Base-by-base conservation (phyloP, 2,888 invertebrate genomes). In the Dicyrtomina minuta region DNA sequence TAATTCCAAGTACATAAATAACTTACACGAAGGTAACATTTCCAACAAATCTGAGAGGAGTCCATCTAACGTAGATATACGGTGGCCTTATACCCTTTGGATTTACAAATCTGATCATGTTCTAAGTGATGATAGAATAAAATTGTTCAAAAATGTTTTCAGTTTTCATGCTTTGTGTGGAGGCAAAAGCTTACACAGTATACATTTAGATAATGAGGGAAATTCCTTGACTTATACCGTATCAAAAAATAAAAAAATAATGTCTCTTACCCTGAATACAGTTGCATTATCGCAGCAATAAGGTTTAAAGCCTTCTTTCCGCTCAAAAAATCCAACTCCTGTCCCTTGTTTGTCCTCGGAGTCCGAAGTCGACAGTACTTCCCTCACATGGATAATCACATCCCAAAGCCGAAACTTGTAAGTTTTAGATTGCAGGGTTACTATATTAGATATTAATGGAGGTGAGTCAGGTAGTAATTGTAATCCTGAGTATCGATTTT, bases 291-390 rank as follows among this genome's bases (percentile, higher is more conserved):
- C 53, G 22, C 53, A 53, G 24, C 53, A 53, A 24, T 22, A 24
- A 8, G 20, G 20, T 15, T 22, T 13, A 53, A 53, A 53, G 10
- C 24, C 53, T 10, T 53, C 22, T 24, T 22, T 20, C 8, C 53
- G 5, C 15, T 53, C 53, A 53, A 53, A 53, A 24, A 24, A 53
- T 6, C 53, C 53, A 53, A 53, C 53, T 24, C 53, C 53, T 53
- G 22, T 13, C 24, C 5, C 5, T 4, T 24, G 26, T 53, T 53
- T 24, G 5, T 53, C 22, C 2, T 53, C 33, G 3, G 33, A 33
- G 4, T 33, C 33, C 8, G 33, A 33, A 3, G 3, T 53, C 15
- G 22, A 8, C 12, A n/a, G n/a, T n/a, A 53, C 8, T 6, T 20
- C 22, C 15, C 24, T 20, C 24, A 53, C 53, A 24, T 24, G 24